Conservation (phyloP, 1,140 invertebrate genomes). For the Phymastichus coffea region DNA sequence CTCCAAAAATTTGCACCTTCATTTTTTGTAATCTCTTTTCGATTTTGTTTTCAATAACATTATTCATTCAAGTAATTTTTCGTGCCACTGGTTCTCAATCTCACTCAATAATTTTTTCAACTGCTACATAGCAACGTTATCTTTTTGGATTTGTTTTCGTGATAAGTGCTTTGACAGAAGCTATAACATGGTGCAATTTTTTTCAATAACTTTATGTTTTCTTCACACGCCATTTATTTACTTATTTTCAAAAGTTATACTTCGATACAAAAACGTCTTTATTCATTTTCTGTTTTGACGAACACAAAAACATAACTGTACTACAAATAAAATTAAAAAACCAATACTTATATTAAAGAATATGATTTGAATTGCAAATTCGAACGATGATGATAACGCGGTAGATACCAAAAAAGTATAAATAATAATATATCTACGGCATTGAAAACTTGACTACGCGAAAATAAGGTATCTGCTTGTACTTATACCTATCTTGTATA, state of each 20-base stretch:
- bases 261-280: slow-evolving; percentile 6
- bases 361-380: too few relatives aligned
- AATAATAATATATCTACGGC: too few relatives aligned
- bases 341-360: too few relatives aligned
- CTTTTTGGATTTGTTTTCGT: slow-evolving; percentile 11
- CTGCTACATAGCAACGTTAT: not conserved
- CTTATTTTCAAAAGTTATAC: not conserved
- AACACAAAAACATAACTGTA: too few relatives aligned
- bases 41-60: slow-evolving; percentile 11
- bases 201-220: slow-evolving; percentile 2
- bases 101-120: slow-evolving; percentile 17
- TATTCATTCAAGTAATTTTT: too few relatives aligned
- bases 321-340: too few relatives aligned
- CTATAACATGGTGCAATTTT: slow-evolving; percentile 15
- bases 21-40: not conserved
- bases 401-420: too few relatives aligned
- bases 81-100: too few relatives aligned
- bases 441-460: slow-evolving; percentile 1
- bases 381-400: too few relatives aligned
- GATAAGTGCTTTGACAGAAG: slow-evolving; percentile 23
- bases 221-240: slow-evolving; percentile 8
- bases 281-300: too few relatives aligned
- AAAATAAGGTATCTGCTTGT: not conserved
- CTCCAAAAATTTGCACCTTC: not conserved
- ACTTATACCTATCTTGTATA: not conserved